These are phyloP conservation scores for Eurystomus gularis DNA, from an alignment of 2,113 vertebrate genomes.

Conservation along the genomic window DNA sequence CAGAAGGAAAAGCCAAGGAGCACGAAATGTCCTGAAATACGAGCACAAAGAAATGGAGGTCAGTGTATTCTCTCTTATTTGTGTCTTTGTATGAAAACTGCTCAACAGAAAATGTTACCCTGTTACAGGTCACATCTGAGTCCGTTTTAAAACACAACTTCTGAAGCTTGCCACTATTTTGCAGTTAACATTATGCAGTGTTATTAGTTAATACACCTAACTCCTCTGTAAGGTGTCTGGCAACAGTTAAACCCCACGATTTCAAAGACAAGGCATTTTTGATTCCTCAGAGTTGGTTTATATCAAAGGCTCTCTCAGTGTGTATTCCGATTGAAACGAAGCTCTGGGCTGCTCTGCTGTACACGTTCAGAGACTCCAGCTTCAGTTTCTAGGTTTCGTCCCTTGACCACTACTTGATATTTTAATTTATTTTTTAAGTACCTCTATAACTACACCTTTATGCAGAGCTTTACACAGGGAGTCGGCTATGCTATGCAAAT, in stretches of 20 bases:
- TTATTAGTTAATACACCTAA: not conserved
- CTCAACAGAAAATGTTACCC: not conserved
- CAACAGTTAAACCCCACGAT: not conserved
- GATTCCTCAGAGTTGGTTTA: not conserved
- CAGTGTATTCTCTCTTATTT: not conserved
- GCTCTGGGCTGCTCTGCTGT: not conserved
- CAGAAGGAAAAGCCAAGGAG: slow-evolving; percentile 91
- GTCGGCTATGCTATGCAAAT: not conserved
- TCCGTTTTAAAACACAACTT: not conserved
- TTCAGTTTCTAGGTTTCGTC: not conserved
- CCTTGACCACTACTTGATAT: not conserved
- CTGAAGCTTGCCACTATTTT: not conserved
- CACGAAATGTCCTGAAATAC: slow-evolving; percentile 85
- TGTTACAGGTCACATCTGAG: not conserved
- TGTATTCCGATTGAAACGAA: not conserved
- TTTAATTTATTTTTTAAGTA: not conserved
- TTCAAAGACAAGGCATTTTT: not conserved
- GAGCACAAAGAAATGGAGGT: slow-evolving; percentile 93
- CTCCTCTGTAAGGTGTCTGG: not conserved
- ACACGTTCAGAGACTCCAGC: not conserved
- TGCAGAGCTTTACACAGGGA: not conserved
- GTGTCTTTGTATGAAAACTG: not conserved
- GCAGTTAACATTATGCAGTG: too few species aligned
- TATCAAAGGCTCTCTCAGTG: not conserved
- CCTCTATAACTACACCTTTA: not conserved